Evolutionary conservation across 2,113 vertebrate species (phyloP).

Genomic region (Pungitius pungitius): DNA sequence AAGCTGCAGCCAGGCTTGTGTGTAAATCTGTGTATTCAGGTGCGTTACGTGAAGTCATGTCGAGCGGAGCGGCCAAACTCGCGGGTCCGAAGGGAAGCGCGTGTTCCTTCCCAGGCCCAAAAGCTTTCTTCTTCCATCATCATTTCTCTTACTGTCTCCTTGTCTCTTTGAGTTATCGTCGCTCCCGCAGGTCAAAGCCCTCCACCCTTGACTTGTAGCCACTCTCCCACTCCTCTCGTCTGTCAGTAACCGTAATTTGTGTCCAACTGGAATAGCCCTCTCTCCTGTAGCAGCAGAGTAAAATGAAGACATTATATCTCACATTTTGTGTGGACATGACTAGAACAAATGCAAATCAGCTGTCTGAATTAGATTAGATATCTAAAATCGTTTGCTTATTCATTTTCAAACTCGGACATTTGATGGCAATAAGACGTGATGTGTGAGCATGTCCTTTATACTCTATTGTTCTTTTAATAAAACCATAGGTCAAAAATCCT

Average conservation of each 20-base stretch:
- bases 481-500: too few relatives aligned
- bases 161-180: slow-evolving; percentile 43
- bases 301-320: background rate
- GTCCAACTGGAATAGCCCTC: slow-evolving; percentile 9
- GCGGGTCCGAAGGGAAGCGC: slow-evolving; percentile 65
- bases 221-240: slow-evolving; percentile 13
- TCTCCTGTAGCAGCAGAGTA: background rate
- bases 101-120: slow-evolving; percentile 65
- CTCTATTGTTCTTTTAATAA: too few relatives aligned
- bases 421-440: too few relatives aligned
- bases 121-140: slow-evolving; percentile 60
- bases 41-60: slow-evolving; percentile 80
- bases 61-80: slow-evolving; percentile 64
- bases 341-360: background rate
- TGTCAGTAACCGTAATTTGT: slow-evolving; percentile 6
- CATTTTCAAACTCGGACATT: too few relatives aligned
- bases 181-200: slow-evolving; percentile 12
- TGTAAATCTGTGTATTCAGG: slow-evolving; percentile 85
- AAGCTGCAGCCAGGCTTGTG: slow-evolving; percentile 68
- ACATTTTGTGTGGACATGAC: background rate
- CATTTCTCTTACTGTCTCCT: slow-evolving; percentile 47
- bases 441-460: too few relatives aligned
- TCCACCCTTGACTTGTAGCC: slow-evolving; percentile 23
- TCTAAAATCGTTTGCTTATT: too few relatives aligned
- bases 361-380: too few relatives aligned